These are phyloP conservation scores for Chloroceryle inda DNA, from an alignment of 2,797 vertebrate genomes.

Conservation along the genomic window DNA sequence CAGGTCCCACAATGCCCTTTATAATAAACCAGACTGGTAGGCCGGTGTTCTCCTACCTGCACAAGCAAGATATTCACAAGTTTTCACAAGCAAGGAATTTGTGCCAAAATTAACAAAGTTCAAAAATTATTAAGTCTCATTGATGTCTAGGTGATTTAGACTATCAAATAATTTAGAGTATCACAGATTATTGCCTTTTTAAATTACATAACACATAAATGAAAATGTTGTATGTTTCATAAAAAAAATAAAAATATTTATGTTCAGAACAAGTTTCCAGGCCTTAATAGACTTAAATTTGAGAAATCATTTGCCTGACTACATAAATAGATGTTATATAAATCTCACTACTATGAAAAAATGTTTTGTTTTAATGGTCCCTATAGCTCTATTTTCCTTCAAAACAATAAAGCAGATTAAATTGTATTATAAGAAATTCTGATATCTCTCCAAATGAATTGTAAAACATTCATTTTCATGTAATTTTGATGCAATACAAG, in stretches of 20 bases:
- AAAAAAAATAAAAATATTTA: neutral
- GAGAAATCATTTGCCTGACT: neutral
- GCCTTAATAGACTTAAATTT: neutral
- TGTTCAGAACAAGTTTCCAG: neutral
- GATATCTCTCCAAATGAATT: neutral
- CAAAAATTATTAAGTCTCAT: neutral
- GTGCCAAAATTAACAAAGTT: neutral
- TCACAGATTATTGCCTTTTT: neutral
- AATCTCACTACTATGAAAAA: neutral
- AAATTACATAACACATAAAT: neutral
- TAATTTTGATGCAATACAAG: neutral
- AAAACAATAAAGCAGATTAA: neutral
- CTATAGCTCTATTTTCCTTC: neutral
- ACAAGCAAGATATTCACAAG: neutral
- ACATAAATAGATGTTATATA: neutral
- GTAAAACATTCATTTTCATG: neutral
- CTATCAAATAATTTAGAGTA: neutral
- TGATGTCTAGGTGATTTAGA: neutral
- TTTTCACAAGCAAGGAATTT: neutral
- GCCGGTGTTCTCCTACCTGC: neutral
- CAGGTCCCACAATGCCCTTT: neutral
- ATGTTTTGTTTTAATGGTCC: neutral
- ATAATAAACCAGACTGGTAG: neutral
- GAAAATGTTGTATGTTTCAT: neutral
- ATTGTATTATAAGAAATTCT: neutral